A percentile compares a stretch with the other conserved stretches of the same genome.
These are phyloP conservation scores for Gymnoscopelus braueri DNA, from an alignment of 2,797 vertebrate species.

Conservation along the genomic window DNA sequence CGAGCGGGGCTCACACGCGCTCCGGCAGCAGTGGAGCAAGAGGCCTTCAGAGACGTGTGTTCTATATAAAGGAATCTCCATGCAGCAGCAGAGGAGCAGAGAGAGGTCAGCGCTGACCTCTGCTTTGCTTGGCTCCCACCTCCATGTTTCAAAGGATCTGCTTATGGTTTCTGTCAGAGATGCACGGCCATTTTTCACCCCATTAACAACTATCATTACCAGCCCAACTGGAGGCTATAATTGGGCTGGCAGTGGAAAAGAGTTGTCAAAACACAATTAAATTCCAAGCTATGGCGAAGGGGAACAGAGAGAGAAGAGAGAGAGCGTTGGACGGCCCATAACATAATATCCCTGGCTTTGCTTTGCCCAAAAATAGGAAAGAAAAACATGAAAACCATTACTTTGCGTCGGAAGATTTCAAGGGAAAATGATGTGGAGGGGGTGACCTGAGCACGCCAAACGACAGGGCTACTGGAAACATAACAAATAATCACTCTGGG, in stretches of 20 bases:
- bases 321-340: constrained; percentile 64
- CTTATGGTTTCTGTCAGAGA: constrained; percentile 82
- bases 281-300: constrained; percentile 75
- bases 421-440: constrained; percentile 70
- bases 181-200: constrained; percentile 80
- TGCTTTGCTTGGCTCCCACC: constrained; percentile 78
- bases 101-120: constrained; percentile 67
- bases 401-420: constrained; percentile 76
- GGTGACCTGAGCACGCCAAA: constrained; percentile 64
- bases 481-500: constrained; percentile 76
- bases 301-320: constrained; percentile 56
- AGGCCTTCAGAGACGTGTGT: constrained; percentile 49
- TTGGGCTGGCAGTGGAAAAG: constrained; percentile 77
- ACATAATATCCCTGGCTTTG: constrained; percentile 71
- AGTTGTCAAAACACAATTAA: constrained; percentile 87
- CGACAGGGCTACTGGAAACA: constrained; percentile 75
- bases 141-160: constrained; percentile 75
- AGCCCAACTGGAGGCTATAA: constrained; percentile 80
- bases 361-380: constrained; percentile 83
- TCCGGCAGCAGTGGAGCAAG: constrained; percentile 34
- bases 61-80: constrained; percentile 66
- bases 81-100: constrained; percentile 57
- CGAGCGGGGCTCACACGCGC: constrained; percentile 40
- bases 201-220: constrained; percentile 84
- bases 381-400: constrained; percentile 84